Conservation (phyloP, 2,113 vertebrate species). For the Isurus oxyrinchus region DNA sequence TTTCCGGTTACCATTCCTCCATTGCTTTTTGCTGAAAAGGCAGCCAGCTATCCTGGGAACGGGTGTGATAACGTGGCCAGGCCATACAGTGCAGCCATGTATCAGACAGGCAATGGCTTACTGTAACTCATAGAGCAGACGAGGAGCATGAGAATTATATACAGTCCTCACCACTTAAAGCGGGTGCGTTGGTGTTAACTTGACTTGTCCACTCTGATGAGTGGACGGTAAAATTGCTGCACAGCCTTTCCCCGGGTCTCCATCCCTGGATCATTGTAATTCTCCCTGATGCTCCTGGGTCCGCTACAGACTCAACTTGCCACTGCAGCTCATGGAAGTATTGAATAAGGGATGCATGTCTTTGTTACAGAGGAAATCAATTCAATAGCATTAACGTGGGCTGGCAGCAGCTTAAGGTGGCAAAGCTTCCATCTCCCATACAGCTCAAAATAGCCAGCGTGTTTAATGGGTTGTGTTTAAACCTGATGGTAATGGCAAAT, state of each 20-base stretch:
- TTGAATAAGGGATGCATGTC: background rate
- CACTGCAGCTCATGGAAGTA: background rate
- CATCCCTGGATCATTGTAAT: background rate
- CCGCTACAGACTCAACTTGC: no score
- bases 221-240: background rate
- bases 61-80: background rate
- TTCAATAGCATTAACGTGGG: background rate
- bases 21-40: background rate
- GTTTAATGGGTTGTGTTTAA: background rate
- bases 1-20: background rate
- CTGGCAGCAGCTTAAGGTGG: background rate
- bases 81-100: background rate
- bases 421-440: background rate
- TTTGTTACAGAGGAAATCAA: background rate
- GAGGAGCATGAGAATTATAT: background rate
- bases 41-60: background rate
- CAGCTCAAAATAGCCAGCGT: background rate
- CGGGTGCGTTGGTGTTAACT: background rate
- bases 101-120: background rate
- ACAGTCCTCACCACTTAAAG: background rate
- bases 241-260: background rate
- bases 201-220: background rate
- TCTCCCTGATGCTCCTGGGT: background rate
- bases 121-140: background rate
- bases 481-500: background rate